Evolutionary conservation across 2,113 vertebrate species (phyloP), one percentile per base, ranked within the genome.

Genomic region (Platycercus adscitus): DNA sequence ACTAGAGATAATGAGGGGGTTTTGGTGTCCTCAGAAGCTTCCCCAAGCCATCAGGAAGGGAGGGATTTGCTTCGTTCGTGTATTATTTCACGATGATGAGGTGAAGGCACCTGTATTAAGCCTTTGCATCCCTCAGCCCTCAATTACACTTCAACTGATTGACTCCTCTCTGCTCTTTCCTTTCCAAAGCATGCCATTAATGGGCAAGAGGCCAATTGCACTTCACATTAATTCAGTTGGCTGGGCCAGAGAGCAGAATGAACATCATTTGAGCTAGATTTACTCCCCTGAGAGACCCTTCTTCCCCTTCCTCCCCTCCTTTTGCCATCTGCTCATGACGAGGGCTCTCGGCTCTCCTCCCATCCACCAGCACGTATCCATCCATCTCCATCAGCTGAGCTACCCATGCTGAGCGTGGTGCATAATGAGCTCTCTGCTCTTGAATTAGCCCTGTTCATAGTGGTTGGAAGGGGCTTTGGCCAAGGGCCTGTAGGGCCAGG

Each of bases 291-390:
- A 76, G 81, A 81, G 64, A 73, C 41, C 24, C 17, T 13, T 55
- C 41, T 43, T 31, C 55, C 69, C n/a, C 35, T 13, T 56, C 31
- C 17, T 52, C 66, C 68, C 47, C 28, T 66, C 49, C n/a, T 10
- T 21, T 88, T 56, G 50, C 89, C 95, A 96, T 86, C 91, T 92
- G 91, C 86, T 86, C 46, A 2, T 23, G 52, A 85, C 55, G 72
- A 83, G 25, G 6, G 46, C 86, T 83, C 41, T 72, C 16, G 3
- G 70, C 68, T 56, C 46, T 65, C 26, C 41, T 69, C 28, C 63
- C n/a, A 31, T 15, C n/a, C 60, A 73, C 65, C 31, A 35, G n/a
- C 56, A 35, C 11, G 16, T 46, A 44, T 11, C 46, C 68, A 81
- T 92, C 64, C 85, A 44, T 93, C 94, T 89, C 81, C 72, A 93